phyloP scores from a whole-genome alignment of 2,797 vertebrate species.

The Lemur catta region DNA sequence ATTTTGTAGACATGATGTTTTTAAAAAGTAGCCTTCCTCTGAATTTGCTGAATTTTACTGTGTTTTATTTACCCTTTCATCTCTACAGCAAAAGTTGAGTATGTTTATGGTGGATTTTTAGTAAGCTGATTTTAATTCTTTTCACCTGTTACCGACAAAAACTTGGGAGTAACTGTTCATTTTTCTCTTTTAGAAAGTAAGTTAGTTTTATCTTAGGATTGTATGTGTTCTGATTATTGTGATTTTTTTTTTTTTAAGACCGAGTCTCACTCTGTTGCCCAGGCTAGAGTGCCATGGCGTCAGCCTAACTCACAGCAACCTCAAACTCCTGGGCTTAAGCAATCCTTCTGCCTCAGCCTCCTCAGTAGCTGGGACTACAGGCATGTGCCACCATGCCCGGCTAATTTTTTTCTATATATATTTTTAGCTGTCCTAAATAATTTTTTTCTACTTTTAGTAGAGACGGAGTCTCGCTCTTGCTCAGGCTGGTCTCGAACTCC shows the following conservation, averaged over 20 bases:
- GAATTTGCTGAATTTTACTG: neutral
- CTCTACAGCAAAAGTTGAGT: neutral
- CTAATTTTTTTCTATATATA: neutral
- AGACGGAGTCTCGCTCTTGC: neutral
- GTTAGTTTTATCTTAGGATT: neutral
- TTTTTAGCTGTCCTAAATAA: too few species aligned
- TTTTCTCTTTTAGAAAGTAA: conserved; percentile 1
- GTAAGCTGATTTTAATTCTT: neutral
- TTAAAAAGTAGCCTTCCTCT: neutral
- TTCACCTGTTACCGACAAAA: neutral
- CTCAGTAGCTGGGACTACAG: neutral
- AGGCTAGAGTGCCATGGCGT: neutral
- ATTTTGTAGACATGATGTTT: neutral
- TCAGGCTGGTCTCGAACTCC: neutral
- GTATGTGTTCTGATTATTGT: neutral
- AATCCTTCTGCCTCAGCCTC: neutral
- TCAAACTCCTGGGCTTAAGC: neutral
- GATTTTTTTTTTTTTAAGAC: neutral
- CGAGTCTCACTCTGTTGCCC: neutral
- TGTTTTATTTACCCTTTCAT: conserved; percentile 15
- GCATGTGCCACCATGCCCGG: neutral
- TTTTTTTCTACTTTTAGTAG: neutral
- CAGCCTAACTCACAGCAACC: neutral
- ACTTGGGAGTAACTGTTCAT: neutral
- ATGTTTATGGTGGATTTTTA: neutral